These are phyloP conservation scores for Echeneis naucrates DNA, from an alignment of 2,797 vertebrate species.

Conservation along the genomic window DNA sequence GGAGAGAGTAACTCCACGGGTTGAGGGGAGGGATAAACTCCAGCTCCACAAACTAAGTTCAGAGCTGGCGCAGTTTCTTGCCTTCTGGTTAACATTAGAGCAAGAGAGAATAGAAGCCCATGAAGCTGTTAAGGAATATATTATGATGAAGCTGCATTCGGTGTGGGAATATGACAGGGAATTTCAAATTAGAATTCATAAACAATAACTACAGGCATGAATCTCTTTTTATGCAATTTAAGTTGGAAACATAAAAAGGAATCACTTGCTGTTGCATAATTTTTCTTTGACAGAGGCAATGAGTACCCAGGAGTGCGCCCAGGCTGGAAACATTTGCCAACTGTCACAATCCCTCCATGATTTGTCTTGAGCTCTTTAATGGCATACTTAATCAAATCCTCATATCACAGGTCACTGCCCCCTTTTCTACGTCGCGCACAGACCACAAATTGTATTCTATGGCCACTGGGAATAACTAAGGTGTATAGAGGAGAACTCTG, in stretches of 20 bases:
- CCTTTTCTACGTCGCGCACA: slow-evolving; percentile 61
- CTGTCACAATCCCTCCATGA: slow-evolving; percentile 51
- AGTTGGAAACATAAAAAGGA: slow-evolving; percentile 28
- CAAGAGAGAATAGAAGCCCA: slow-evolving; percentile 23
- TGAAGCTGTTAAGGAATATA: slow-evolving; percentile 12
- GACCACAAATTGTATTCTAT: slow-evolving; percentile 69
- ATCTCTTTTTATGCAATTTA: background rate
- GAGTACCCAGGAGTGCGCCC: slow-evolving; percentile 40
- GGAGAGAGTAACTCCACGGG: slow-evolving; percentile 24
- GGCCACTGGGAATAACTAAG: slow-evolving; percentile 62
- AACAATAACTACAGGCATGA: slow-evolving; percentile 20
- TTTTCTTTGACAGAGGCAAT: slow-evolving; percentile 51
- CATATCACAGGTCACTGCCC: slow-evolving; percentile 56
- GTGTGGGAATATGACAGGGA: slow-evolving; percentile 4
- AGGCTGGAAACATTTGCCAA: slow-evolving; percentile 44
- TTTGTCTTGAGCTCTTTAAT: slow-evolving; percentile 67
- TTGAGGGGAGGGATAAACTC: slow-evolving; percentile 27
- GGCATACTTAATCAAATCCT: slow-evolving; percentile 65
- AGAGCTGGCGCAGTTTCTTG: slow-evolving; percentile 31
- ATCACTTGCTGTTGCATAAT: slow-evolving; percentile 15
- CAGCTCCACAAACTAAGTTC: slow-evolving; percentile 35
- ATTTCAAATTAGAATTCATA: slow-evolving; percentile 19
- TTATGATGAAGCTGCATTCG: background rate
- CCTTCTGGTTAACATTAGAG: slow-evolving; percentile 24
- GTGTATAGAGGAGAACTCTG: slow-evolving; percentile 54